Percentiles rank a stretch among this genome's conserved stretches.
Conservation (phyloP, 2,888 invertebrate genomes). For the Aphelenchoides bicaudatus region DNA sequence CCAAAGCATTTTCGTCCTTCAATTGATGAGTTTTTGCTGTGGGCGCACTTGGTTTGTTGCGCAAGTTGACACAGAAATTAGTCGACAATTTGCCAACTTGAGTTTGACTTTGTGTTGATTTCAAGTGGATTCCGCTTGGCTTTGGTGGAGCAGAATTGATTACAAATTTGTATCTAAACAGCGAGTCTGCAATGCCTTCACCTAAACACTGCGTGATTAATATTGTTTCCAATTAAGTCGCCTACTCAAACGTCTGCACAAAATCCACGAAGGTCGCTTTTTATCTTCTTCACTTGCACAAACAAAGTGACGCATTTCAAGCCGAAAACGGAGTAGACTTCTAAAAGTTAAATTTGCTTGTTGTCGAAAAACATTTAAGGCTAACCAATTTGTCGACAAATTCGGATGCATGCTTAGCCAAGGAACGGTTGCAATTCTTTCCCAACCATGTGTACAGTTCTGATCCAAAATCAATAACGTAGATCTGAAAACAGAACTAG, state of each 20-base stretch:
- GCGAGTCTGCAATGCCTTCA: conserved; percentile 41
- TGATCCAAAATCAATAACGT: conserved; percentile 52
- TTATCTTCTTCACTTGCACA: neutral
- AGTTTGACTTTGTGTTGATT: neutral
- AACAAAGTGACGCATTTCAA: neutral
- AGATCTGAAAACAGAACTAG: conserved; percentile 33
- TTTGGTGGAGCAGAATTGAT: conserved; percentile 35
- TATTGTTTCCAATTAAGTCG: too few relatives aligned
- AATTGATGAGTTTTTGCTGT: too few relatives aligned
- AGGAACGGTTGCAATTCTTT: conserved; percentile 36
- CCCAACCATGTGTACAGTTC: conserved; percentile 55
- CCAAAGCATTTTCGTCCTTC: conserved; percentile 27
- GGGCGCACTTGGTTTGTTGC: neutral
- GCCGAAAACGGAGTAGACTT: neutral
- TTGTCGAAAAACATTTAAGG: conserved; percentile 1
- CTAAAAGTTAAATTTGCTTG: neutral
- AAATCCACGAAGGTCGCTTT: conserved; percentile 23
- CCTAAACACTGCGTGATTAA: too few relatives aligned
- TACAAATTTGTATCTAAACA: conserved; percentile 47
- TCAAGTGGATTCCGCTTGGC: neutral
- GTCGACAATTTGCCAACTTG: neutral
- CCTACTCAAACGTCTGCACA: conserved; percentile 26
- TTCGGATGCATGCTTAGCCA: conserved; percentile 37
- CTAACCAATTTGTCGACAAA: conserved; percentile 46
- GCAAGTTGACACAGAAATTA: too few relatives aligned